Base-by-base conservation (phyloP, 2,113 vertebrate genomes). In the Oceanites oceanicus region DNA sequence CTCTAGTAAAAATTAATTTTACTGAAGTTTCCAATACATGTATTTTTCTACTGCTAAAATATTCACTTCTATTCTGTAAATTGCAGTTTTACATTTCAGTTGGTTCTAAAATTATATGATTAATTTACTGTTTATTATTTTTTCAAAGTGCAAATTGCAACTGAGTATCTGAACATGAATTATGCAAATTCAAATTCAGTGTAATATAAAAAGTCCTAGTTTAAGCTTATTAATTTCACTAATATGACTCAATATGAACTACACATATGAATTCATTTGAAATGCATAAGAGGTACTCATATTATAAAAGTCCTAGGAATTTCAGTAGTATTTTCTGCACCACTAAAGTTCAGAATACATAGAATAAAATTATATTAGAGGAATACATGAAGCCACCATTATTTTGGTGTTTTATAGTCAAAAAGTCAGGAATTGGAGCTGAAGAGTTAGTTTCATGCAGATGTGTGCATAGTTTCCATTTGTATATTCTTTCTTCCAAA, bases 141-240 rank as follows among this genome's bases (percentile, higher is more conserved):
- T 95, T 94, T 50, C 85, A 80, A 96, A 95, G 40, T 82, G 78
- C 30, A 96, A 71, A 78, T 88, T 92, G 76, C 86, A 89, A 1
- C 49, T 75, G 72, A 66, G 58, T 58, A 58, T 92, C 84, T 86
- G 83, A 90, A 80, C 49, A 79, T 84, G 49, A 96, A 96, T 94
- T 93, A 94, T 93, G 89, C 34, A 93, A 95, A 94, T 87, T 75
- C 13, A 34, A 30, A 65, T 94, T 88, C 21, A 67, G 19, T 56
- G 75, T 66, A 90, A 76, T 87, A 45, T 67, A 68, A 74, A 85
- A 92, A 85, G 47, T 92, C 80, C 61, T 66, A 53, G 30, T 88
- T 95, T 68, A 85, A 90, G 61, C 67, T 94, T 94, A 93, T 87
- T 95, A 92, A 94, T 72, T 95, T 92, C 79, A 82, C 30, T 96